Base-by-base conservation (phyloP, 1,140 invertebrate genomes). In the Branchinecta lynchi region DNA sequence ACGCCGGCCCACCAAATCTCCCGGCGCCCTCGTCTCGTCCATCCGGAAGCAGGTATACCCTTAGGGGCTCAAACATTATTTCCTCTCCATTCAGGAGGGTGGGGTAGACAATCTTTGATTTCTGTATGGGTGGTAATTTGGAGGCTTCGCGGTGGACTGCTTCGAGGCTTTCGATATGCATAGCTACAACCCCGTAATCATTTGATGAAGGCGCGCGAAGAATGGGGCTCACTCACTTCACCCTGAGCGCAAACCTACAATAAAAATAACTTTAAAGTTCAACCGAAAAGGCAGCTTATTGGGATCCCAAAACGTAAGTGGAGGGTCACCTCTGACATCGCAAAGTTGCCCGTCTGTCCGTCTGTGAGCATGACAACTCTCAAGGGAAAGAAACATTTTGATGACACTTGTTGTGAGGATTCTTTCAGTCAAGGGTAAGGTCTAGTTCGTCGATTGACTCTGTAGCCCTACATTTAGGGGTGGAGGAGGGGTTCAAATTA, bases 31-130 rank as follows among this genome's bases (percentile, higher is more conserved):
- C 90, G 77, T 93, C 89, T 66, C 94, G 80, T 1, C 94, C 95
- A 80, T 98, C 95, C 0, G 89, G 85, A 72, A 97, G 82, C 3
- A 99, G 81, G 79, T 93, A 92, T 5, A 91, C 92, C 7, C 95
- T 82, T 65, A 98, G 79, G 60, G 90, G 90, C 65, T 93, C 91
- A 78, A 89, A 88, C 66, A 93, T 82, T 5, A 90, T 80, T 76
- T 93, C 87, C 79, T 98, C 96, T 65, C 93, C 93, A 3, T 86
- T 85, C 70, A 97, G 79, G 76, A 97, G 82, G 69, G 85, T 87
- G 8, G 95, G 95, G n/a, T 86, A 86, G 69, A 94, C 83, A 71
- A 98, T 96, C 75, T 96, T 95, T 8, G 93, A 92, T 86, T 98
- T 98, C 76, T 96, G 93, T 71, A 97, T 92, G 0, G 94, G 94